Percentiles rank a stretch among this genome's conserved stretches.
Conservation (phyloP, 2,113 vertebrate genomes). For the Sturnira hondurensis region DNA sequence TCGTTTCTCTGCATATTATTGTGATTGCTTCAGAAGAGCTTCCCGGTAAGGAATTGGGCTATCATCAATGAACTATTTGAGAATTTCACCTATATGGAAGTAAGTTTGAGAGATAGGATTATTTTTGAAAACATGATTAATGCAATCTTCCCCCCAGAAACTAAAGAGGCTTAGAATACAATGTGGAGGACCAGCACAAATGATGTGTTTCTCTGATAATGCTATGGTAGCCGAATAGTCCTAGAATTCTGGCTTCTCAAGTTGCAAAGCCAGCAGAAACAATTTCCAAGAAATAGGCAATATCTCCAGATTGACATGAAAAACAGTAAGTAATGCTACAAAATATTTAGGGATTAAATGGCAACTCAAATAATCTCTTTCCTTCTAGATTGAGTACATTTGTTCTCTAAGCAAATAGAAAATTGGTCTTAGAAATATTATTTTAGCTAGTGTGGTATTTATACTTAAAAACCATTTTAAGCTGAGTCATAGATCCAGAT, state of each 20-base stretch:
- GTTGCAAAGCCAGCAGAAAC: not conserved
- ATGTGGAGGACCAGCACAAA: not conserved
- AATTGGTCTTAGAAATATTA: conserved; percentile 32
- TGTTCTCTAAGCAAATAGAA: conserved; percentile 37
- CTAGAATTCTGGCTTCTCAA: not conserved
- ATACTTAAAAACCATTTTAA: conserved; percentile 44
- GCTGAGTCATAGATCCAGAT: conserved; percentile 23
- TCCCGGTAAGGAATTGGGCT: not conserved
- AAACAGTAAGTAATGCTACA: not conserved
- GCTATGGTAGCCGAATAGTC: not conserved
- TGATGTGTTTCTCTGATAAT: not conserved
- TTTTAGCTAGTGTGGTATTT: conserved; percentile 18
- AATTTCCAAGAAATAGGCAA: not conserved
- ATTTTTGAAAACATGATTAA: not conserved
- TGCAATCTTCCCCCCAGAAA: not conserved
- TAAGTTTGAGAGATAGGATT: not conserved
- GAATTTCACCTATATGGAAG: not conserved
- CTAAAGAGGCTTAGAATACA: not conserved
- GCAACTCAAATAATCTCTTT: conserved; percentile 29
- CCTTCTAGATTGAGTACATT: conserved; percentile 4
- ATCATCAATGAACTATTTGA: not conserved
- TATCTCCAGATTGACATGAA: not conserved
- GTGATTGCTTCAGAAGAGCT: not conserved
- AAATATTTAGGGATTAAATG: conserved; percentile 28
- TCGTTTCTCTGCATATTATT: not conserved